These are phyloP conservation scores for Mythimna vitellina DNA, from an alignment of 2,888 invertebrate species.

Conservation along the genomic window DNA sequence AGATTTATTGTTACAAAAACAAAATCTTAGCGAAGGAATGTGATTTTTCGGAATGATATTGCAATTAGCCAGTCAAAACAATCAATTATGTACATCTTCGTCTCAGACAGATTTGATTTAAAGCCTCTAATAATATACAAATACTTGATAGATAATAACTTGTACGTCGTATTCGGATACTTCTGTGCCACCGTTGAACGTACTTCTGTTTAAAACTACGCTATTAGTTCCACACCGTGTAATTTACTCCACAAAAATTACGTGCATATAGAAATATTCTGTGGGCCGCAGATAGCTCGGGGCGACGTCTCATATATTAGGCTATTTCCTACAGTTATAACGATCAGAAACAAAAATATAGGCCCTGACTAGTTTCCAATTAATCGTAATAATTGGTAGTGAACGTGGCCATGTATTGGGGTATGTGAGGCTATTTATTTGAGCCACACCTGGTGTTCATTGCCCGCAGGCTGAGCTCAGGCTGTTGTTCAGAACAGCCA, in stretches of 20 bases:
- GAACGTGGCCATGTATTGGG: slow-evolving; percentile 71
- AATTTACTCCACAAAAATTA: slow-evolving; percentile 72
- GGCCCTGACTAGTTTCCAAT: slow-evolving; percentile 77
- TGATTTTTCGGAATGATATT: slow-evolving; percentile 12
- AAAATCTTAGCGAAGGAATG: slow-evolving; percentile 2
- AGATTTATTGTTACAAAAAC: slow-evolving; percentile 3
- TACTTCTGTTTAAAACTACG: slow-evolving; percentile 74
- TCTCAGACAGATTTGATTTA: slow-evolving; percentile 56
- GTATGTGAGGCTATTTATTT: slow-evolving; percentile 79
- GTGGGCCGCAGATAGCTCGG: slow-evolving; percentile 60
- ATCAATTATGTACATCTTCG: slow-evolving; percentile 41
- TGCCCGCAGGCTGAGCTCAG: slow-evolving; percentile 62
- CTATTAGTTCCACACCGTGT: slow-evolving; percentile 70
- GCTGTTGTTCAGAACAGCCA: slow-evolving; percentile 58
- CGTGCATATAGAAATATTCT: slow-evolving; percentile 67
- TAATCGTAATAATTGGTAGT: slow-evolving; percentile 82
- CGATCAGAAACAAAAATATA: slow-evolving; percentile 76
- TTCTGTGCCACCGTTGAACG: slow-evolving; percentile 69
- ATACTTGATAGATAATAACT: slow-evolving; percentile 58
- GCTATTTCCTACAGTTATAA: slow-evolving; percentile 70
- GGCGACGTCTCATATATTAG: slow-evolving; percentile 72
- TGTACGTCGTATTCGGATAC: slow-evolving; percentile 55
- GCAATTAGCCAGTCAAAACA: slow-evolving; percentile 43
- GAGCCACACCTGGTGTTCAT: slow-evolving; percentile 78
- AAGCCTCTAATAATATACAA: slow-evolving; percentile 59